Conservation (phyloP, 1,140 invertebrate species). For the Rhagoletis pomonella region DNA sequence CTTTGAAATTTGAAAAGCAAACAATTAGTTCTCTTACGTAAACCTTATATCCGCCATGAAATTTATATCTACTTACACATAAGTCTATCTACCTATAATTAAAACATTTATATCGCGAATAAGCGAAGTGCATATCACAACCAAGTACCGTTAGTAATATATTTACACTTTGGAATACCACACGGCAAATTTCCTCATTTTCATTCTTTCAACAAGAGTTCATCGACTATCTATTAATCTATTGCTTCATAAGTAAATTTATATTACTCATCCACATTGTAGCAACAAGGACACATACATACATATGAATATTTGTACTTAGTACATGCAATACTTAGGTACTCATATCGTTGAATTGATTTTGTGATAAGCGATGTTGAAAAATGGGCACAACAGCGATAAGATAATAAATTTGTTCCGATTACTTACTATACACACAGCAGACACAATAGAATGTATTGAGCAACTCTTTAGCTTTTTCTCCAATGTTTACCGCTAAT, state of each 20-base stretch:
- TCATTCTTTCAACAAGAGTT: not conserved
- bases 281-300: not conserved
- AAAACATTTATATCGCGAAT: not conserved
- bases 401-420: constrained; percentile 6
- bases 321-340: not conserved
- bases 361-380: constrained; percentile 29
- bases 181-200: not conserved
- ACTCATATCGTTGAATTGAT: constrained; percentile 42
- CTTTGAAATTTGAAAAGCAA: no score
- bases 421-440: no score
- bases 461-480: constrained; percentile 27
- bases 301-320: not conserved
- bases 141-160: constrained; percentile 23
- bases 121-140: not conserved
- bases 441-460: constrained; percentile 40
- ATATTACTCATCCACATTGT: constrained; percentile 3
- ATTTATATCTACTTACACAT: not conserved
- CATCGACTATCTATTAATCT: constrained; percentile 16
- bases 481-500: not conserved
- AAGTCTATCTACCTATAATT: not conserved
- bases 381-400: constrained; percentile 37
- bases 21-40: not conserved
- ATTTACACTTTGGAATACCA: not conserved
- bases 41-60: not conserved
- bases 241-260: not conserved